phyloP scores from a whole-genome alignment of 2,888 invertebrate genomes.

The Biston betularia region DNA sequence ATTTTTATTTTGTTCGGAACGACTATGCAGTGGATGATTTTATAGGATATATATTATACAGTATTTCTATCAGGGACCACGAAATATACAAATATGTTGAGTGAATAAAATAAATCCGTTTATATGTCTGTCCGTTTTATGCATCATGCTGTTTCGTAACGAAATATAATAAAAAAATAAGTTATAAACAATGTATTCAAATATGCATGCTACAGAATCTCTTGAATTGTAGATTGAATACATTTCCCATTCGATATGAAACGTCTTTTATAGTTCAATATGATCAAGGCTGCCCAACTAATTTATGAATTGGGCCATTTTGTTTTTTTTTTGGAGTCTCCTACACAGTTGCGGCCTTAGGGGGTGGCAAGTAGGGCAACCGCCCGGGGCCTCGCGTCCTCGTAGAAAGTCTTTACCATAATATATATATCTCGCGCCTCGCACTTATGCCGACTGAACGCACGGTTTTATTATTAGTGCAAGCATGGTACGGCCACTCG shows the following conservation, averaged over 20 bases:
- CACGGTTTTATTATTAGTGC: too few species aligned
- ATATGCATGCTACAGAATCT: constrained; percentile 35
- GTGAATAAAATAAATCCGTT: constrained; percentile 38
- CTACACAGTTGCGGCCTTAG: too few species aligned
- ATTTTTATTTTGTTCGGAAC: constrained; percentile 28
- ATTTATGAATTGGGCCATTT: background rate
- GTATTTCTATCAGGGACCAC: constrained; percentile 62
- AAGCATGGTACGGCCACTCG: too few species aligned
- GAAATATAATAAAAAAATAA: constrained; percentile 13
- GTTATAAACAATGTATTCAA: background rate
- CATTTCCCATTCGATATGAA: background rate
- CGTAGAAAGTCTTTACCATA: too few species aligned
- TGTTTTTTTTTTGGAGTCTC: background rate
- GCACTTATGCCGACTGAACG: too few species aligned
- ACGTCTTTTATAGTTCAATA: background rate
- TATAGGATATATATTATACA: constrained; percentile 47
- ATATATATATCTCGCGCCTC: too few species aligned
- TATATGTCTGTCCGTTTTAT: constrained; percentile 22
- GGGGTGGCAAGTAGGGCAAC: too few species aligned
- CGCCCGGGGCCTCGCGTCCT: too few species aligned
- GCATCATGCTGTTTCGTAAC: constrained; percentile 35
- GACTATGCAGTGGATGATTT: constrained; percentile 44
- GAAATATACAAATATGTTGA: constrained; percentile 48
- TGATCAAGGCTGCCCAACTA: constrained; percentile 1
- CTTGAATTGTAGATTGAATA: constrained; percentile 30